Percentiles rank a stretch among this genome's conserved stretches.
phyloP scores from a whole-genome alignment of 2,797 vertebrate genomes.

The Odontamblyopus lacepedii region DNA sequence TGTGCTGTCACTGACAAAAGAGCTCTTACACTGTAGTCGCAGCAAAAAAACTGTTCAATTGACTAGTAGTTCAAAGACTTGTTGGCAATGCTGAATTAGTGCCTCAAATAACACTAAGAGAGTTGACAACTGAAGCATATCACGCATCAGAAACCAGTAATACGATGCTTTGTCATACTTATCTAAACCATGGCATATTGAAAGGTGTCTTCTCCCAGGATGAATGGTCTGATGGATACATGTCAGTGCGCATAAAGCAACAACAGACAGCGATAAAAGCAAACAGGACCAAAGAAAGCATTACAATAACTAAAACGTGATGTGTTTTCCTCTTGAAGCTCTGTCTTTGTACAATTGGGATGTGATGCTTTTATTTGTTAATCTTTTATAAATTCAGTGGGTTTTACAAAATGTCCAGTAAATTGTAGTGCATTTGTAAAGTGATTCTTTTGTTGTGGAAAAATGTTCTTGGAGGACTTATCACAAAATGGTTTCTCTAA shows the following conservation, averaged over 20 bases:
- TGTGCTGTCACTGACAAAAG: not conserved
- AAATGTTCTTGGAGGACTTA: not conserved
- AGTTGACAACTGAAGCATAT: not conserved
- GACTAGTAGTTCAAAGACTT: not conserved
- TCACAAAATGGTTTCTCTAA: not conserved
- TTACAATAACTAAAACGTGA: not conserved
- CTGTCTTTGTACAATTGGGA: not conserved
- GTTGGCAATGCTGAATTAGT: constrained; percentile 1
- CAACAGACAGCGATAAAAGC: not conserved
- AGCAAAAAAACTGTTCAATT: constrained; percentile 4
- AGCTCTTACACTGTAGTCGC: not conserved
- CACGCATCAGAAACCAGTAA: not conserved
- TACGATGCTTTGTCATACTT: not conserved
- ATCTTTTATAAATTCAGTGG: not conserved
- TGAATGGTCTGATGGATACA: constrained; percentile 2
- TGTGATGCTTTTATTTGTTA: not conserved
- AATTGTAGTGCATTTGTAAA: not conserved
- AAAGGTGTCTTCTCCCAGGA: constrained; percentile 2
- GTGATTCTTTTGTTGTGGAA: not conserved
- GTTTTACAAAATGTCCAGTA: not conserved
- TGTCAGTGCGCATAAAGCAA: not conserved
- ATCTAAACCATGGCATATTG: not conserved
- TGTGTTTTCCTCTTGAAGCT: not conserved
- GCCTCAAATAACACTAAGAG: not conserved
- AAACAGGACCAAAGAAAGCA: constrained; percentile 3